These are phyloP conservation scores for Calcarius lapponicus DNA, from an alignment of 2,797 vertebrate species.

Conservation along the genomic window DNA sequence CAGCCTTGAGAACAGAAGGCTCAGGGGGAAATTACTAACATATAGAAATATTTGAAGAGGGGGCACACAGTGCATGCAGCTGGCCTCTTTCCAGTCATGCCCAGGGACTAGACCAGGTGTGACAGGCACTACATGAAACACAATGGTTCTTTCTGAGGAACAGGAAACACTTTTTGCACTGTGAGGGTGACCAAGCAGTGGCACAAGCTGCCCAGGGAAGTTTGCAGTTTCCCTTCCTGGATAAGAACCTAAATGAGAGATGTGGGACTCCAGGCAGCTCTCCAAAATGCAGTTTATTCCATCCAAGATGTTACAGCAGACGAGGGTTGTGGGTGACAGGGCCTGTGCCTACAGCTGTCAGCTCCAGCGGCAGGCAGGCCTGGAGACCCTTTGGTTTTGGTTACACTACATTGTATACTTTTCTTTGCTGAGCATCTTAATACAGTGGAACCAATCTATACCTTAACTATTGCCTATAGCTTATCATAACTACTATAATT, in stretches of 20 bases:
- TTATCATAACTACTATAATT: too few relatives aligned
- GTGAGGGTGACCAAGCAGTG: neutral
- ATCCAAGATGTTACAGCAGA: too few relatives aligned
- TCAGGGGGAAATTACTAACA: neutral
- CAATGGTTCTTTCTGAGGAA: neutral
- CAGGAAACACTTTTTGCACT: neutral
- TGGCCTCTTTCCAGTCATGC: neutral
- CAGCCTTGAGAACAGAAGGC: neutral
- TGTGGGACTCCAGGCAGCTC: too few relatives aligned
- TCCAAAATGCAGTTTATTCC: too few relatives aligned
- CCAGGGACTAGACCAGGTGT: neutral
- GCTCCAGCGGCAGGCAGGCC: too few relatives aligned
- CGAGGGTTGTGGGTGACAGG: too few relatives aligned
- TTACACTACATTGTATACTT: too few relatives aligned
- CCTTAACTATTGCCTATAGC: too few relatives aligned
- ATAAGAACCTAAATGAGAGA: neutral
- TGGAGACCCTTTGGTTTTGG: too few relatives aligned
- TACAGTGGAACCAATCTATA: too few relatives aligned
- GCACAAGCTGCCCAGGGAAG: neutral
- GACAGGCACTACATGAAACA: neutral
- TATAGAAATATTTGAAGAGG: neutral
- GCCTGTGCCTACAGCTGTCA: too few relatives aligned
- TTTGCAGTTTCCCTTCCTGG: neutral
- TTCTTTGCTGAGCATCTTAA: too few relatives aligned
- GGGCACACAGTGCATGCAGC: fast-evolving